phyloP scores from a whole-genome alignment of 2,888 invertebrate species.

The Leptopilina drosophilae region DNA sequence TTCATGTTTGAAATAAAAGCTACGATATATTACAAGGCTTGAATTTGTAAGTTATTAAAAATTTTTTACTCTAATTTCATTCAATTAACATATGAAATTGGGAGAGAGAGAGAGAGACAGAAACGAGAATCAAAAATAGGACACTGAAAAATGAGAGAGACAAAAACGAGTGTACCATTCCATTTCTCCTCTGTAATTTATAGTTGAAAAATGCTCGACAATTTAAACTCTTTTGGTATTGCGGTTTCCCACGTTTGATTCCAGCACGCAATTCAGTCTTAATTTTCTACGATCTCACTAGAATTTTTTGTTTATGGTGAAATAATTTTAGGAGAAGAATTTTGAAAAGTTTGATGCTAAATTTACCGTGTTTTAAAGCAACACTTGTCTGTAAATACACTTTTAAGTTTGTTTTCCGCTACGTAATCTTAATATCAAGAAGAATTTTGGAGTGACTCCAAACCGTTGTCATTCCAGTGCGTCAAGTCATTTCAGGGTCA shows the following conservation, averaged over 20 bases:
- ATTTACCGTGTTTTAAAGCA: background rate
- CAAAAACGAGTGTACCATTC: conserved; percentile 51
- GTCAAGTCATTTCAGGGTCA: background rate
- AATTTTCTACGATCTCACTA: background rate
- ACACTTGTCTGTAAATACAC: conserved; percentile 1
- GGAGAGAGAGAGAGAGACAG: background rate
- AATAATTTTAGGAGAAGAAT: too few relatives aligned
- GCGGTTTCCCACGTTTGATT: conserved; percentile 9
- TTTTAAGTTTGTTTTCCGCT: conserved; percentile 6
- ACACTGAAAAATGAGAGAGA: conserved; percentile 41
- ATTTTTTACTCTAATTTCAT: conserved; percentile 15
- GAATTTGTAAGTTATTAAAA: too few relatives aligned
- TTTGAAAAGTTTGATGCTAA: background rate
- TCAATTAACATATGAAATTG: background rate
- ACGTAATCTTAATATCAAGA: conserved; percentile 28
- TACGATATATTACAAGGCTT: background rate
- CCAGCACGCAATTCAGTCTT: conserved; percentile 12
- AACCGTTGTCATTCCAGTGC: conserved; percentile 21
- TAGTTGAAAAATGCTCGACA: conserved; percentile 61
- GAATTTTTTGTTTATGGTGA: too few relatives aligned
- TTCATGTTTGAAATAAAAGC: background rate
- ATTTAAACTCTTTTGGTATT: conserved; percentile 42
- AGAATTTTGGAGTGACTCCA: conserved; percentile 32
- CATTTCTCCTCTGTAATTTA: conserved; percentile 64
- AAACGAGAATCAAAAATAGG: conserved; percentile 41